Conservation (phyloP, 2,113 vertebrate species). For the Mesoclemmys tuberculata region DNA sequence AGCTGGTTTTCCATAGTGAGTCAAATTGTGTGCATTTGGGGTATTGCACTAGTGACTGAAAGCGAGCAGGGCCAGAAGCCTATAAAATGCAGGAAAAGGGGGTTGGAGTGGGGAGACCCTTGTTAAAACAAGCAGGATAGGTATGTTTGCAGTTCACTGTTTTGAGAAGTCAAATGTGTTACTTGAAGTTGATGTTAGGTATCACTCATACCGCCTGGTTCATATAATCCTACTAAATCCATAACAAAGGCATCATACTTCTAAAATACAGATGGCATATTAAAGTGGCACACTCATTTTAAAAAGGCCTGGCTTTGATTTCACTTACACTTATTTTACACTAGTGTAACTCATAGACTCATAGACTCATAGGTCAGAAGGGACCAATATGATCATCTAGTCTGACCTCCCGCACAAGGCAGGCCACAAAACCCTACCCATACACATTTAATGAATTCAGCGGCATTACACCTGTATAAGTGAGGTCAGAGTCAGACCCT, state of each 20-base stretch:
- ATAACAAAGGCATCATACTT: neutral
- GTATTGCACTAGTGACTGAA: neutral
- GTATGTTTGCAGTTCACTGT: neutral
- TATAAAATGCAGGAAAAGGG: neutral
- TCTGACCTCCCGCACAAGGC: no score
- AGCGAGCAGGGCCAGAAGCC: neutral
- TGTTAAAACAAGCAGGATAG: neutral
- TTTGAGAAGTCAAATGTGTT: neutral
- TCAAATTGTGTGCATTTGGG: neutral
- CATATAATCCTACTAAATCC: neutral
- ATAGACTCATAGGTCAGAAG: no score
- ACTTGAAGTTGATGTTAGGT: neutral
- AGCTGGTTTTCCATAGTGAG: neutral
- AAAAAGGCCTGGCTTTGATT: neutral
- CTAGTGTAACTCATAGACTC: neutral
- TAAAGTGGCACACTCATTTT: neutral
- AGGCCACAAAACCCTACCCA: no score
- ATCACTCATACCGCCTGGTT: neutral
- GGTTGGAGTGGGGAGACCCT: neutral
- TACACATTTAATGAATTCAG: neutral
- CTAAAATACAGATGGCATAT: neutral
- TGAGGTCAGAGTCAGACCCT: neutral
- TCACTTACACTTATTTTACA: neutral
- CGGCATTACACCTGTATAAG: fast-evolving
- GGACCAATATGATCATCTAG: no score